These are phyloP conservation scores for Drosophila sucinea DNA, from an alignment of 1,140 invertebrate species.

Conservation along the genomic window DNA sequence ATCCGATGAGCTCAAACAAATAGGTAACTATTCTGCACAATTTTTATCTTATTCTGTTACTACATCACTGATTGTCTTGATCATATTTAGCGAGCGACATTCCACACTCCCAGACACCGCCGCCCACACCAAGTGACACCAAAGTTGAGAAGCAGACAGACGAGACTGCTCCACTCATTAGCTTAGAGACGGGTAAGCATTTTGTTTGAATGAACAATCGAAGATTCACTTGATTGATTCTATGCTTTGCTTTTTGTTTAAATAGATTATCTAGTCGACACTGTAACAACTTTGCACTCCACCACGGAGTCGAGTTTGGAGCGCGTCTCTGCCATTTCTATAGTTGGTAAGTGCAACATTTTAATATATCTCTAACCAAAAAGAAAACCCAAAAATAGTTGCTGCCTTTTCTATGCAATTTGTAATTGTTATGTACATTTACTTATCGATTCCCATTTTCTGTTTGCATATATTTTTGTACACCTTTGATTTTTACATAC, in stretches of 20 bases:
- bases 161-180: slow-evolving; percentile 38
- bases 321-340: slow-evolving; percentile 78
- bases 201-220: background rate
- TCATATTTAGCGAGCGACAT: slow-evolving; percentile 71
- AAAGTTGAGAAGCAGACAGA: slow-evolving; percentile 72
- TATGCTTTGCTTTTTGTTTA: background rate
- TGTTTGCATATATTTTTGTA: slow-evolving; percentile 71
- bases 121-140: slow-evolving; percentile 79
- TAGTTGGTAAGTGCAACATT: slow-evolving; percentile 70
- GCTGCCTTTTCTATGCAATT: slow-evolving; percentile 63
- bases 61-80: background rate
- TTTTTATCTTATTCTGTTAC: background rate
- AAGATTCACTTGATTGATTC: background rate
- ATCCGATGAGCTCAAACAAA: slow-evolving; percentile 72
- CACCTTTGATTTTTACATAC: slow-evolving; percentile 51
- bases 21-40: slow-evolving; percentile 40
- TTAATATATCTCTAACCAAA: slow-evolving; percentile 25
- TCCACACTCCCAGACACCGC: slow-evolving; percentile 80
- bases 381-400: slow-evolving; percentile 31
- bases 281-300: slow-evolving; percentile 72
- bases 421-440: slow-evolving; percentile 75
- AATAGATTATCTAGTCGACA: slow-evolving; percentile 65
- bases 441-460: slow-evolving; percentile 58
- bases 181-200: slow-evolving; percentile 55
- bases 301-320: slow-evolving; percentile 80